A percentile compares a stretch with the other conserved stretches of the same genome.
phyloP scores from a whole-genome alignment of 1,140 invertebrate genomes.

The Semibalanus balanoides region DNA sequence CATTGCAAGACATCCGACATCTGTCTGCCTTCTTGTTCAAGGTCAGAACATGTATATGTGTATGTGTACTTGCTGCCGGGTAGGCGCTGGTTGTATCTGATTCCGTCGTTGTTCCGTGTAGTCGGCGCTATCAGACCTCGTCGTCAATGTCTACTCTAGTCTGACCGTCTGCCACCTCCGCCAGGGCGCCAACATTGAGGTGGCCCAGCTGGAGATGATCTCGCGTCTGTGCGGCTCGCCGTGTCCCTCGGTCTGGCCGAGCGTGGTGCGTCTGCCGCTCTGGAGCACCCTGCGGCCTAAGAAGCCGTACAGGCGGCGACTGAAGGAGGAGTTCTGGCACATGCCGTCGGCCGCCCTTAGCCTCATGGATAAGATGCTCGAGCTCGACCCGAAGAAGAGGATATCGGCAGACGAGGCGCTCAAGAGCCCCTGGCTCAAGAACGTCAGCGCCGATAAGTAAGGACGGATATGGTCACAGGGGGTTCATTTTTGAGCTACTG shows the following conservation, averaged over 20 bases:
- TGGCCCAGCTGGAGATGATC: slow-evolving; percentile 91
- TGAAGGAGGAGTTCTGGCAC: slow-evolving; percentile 73
- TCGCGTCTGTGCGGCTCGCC: slow-evolving; percentile 94
- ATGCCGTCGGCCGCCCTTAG: slow-evolving; percentile 84
- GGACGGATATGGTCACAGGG: too few species aligned
- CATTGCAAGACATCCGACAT: too few species aligned
- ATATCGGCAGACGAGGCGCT: slow-evolving; percentile 27
- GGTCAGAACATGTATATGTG: too few species aligned
- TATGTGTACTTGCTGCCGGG: too few species aligned
- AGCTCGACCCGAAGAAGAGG: slow-evolving; percentile 82
- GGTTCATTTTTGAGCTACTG: too few species aligned
- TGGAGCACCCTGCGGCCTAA: slow-evolving; percentile 83
- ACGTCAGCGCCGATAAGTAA: slow-evolving; percentile 67
- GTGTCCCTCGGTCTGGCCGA: slow-evolving; percentile 85
- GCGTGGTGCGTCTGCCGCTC: slow-evolving; percentile 79
- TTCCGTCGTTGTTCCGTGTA: too few species aligned
- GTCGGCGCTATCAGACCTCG: too few species aligned
- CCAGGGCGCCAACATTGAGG: slow-evolving; percentile 86
- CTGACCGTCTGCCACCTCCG: slow-evolving; percentile 9
- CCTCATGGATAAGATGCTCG: slow-evolving; percentile 79
- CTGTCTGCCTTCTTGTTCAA: too few species aligned
- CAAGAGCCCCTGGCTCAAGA: slow-evolving; percentile 72
- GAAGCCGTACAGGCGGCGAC: slow-evolving; percentile 64
- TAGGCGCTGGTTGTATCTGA: too few species aligned
- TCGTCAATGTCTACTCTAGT: too few species aligned